Conservation (phyloP, 2,113 vertebrate genomes). For the Pholis gunnellus region DNA sequence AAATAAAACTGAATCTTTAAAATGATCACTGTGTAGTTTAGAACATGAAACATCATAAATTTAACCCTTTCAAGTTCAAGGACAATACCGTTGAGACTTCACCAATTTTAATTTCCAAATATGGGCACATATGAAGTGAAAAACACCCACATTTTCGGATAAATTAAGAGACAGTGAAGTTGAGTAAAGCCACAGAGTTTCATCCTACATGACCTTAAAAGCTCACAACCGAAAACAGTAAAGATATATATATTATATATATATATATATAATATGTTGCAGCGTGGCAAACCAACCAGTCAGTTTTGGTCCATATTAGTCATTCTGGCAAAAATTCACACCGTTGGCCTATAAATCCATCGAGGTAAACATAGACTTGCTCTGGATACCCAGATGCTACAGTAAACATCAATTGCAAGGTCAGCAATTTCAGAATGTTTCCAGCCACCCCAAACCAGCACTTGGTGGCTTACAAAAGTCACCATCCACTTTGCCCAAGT, state of each 20-base stretch:
- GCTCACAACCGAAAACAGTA: neutral
- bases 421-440: constrained; percentile 29
- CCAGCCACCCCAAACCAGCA: constrained; percentile 29
- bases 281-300: neutral
- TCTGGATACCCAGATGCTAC: constrained; percentile 26
- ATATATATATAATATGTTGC: neutral
- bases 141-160: neutral
- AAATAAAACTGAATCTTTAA: neutral
- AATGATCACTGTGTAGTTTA: neutral
- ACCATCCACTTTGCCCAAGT: constrained; percentile 17
- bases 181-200: neutral
- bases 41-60: neutral
- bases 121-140: neutral
- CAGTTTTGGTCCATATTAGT: neutral
- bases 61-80: neutral
- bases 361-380: constrained; percentile 19
- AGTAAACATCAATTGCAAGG: constrained; percentile 27
- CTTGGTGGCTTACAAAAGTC: constrained; percentile 29
- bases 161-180: neutral
- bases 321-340: neutral
- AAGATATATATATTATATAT: neutral
- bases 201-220: neutral
- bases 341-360: neutral
- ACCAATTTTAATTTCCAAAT: neutral
- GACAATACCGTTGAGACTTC: neutral